phyloP scores from a whole-genome alignment of 2,888 invertebrate genomes.

The Chorisops tibialis region DNA sequence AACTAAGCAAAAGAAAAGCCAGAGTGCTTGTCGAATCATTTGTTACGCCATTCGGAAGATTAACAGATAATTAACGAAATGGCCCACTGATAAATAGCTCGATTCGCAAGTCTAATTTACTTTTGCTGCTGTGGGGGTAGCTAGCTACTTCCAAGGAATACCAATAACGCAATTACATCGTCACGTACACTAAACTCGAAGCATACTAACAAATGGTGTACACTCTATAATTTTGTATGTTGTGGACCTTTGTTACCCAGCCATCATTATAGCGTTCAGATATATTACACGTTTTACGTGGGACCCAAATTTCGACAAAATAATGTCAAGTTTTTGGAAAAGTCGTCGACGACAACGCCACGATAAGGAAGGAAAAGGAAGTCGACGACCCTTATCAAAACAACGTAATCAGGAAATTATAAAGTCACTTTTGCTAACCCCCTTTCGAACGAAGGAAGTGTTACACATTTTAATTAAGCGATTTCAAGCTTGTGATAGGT shows the following conservation, averaged over 20 bases:
- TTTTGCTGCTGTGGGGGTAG: neutral
- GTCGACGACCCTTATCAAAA: neutral
- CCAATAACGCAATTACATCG: slow-evolving; percentile 13
- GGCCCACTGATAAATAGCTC: slow-evolving; percentile 21
- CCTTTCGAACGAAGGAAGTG: neutral
- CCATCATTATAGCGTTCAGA: neutral
- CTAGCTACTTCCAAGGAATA: slow-evolving; percentile 5
- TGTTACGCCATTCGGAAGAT: slow-evolving; percentile 14
- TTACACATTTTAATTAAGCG: slow-evolving; percentile 14
- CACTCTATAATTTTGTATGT: neutral
- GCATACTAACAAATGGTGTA: slow-evolving; percentile 4
- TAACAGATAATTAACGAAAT: slow-evolving; percentile 24
- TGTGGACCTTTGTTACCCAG: neutral
- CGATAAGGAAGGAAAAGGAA: neutral
- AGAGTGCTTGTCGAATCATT: neutral
- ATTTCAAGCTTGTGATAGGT: neutral
- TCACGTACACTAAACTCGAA: slow-evolving; percentile 3
- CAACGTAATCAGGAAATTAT: slow-evolving; percentile 14
- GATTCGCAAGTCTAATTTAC: slow-evolving; percentile 20
- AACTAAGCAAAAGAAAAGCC: neutral
- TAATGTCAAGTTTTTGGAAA: neutral
- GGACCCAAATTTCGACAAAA: neutral
- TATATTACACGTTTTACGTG: neutral
- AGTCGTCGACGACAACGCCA: neutral
- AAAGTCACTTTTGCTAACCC: slow-evolving; percentile 15